Evolutionary conservation across 2,113 vertebrate genomes (phyloP), one percentile per base, ranked within the genome.

Genomic region (Pelobates fuscus): DNA sequence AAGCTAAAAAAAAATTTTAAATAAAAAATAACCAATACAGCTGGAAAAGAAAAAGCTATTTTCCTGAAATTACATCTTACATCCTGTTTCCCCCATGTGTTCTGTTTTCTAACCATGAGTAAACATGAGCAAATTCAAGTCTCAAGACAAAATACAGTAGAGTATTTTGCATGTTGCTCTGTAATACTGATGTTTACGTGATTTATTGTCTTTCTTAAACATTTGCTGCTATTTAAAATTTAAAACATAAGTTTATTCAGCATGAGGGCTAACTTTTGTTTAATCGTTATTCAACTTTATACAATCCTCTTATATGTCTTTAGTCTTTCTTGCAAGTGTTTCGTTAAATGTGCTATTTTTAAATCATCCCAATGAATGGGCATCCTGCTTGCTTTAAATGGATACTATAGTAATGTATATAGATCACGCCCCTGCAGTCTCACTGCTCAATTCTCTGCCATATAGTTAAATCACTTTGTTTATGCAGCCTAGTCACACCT

Each of bases 11-110:
- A 79, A 85, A 74, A 80, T 81, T 78, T 83, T 82, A 73, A 69
- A 63, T 78, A 70, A 75, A 83, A 86, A 84, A 85, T 79, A 83
- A 71, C 73, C 77, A 79, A 74, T 78, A 82, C 80, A 80, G 59
- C 67, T 27, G 80, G 80, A 84, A 79, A 41, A 67, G 79, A 78
- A 60, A 82, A 80, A 68, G 29, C 73, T 78, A 54, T 78, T 83
- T 81, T n/a, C 25, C 25, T 23, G 54, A 70, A 81, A 83, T 81
- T 58, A 77, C 3, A 71, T 23, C 18, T 81, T 66, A 72, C 78
- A 81, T 78, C 37, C 26, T 70, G 24, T 64, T 29, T 24, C 54
- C 24, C 1, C 80, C n/a, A 71, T 64, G 67, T 29, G 21, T 7
- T 43, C 62, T 64, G n/a, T 64, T 23, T 43, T 8, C n/a, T 41